Conservation (phyloP, 2,797 vertebrate genomes). For the Neopelma chrysocephalum region DNA sequence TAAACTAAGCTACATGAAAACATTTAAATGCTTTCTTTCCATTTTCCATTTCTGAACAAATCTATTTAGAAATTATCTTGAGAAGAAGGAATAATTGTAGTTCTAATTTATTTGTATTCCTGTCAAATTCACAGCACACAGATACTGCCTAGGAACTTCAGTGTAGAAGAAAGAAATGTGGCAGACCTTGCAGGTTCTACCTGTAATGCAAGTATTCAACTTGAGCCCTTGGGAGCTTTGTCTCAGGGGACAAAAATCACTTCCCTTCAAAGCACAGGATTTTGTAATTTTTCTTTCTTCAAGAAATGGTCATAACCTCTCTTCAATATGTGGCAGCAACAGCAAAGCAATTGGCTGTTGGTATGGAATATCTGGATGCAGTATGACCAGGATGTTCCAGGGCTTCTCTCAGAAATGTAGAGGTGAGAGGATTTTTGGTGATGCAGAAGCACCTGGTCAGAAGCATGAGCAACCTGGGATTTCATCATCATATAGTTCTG, state of each 20-base stretch:
- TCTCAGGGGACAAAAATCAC: background rate
- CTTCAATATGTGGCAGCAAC: background rate
- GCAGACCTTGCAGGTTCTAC: background rate
- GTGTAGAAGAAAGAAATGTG: background rate
- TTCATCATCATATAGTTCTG: background rate
- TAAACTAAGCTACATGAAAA: background rate
- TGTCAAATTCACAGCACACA: background rate
- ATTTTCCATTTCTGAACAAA: background rate
- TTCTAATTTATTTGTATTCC: background rate
- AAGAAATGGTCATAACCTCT: background rate
- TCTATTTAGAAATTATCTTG: background rate
- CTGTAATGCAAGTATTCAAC: background rate
- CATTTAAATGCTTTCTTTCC: constrained; percentile 4
- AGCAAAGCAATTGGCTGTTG: background rate
- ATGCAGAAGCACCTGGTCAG: background rate
- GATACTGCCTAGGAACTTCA: background rate
- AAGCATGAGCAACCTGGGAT: background rate
- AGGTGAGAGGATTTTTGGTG: background rate
- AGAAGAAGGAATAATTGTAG: background rate
- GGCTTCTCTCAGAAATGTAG: background rate
- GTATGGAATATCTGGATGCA: background rate
- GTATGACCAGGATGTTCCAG: background rate
- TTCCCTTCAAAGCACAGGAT: background rate
- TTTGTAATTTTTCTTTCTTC: background rate
- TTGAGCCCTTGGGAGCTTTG: background rate